Base-by-base conservation (phyloP, 2,113 vertebrate species). In the Lepisosteus oculatus region DNA sequence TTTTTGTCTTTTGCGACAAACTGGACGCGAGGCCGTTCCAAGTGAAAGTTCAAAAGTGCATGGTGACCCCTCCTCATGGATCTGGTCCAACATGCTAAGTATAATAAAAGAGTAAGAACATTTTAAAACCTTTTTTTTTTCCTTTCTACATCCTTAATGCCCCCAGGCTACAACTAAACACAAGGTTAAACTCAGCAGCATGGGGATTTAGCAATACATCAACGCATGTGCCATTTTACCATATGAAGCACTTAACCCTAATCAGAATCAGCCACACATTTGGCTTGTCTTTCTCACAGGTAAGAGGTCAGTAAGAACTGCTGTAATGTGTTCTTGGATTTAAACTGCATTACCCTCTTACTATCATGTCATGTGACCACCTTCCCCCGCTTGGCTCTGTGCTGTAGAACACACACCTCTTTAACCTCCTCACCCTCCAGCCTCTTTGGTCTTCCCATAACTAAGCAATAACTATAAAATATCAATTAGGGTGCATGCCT, bases 31-130 rank as follows among this genome's bases (percentile, higher is more conserved):
- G 61, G 65, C 61, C 44, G 15, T 67, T 78, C 17, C 43, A 69
- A 81, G 74, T 55, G 47, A 77, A 81, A 84, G 88, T 89, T 90
- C 78, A 90, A 85, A 87, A 89, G 88, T 84, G 78, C 82, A 83
- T 17, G 0, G 54, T 83, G 81, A 87, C 84, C 84, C 86, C 78
- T 77, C 71, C 68, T 65, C 17, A n/a, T 76, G 71, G 74, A 42
- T 5, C 67, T 69, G 66, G 45, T 74, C 56, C 41, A 63, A 56
- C 43, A 66, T 56, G 54, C 73, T 73, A 70, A 76, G 72, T 65
- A 41, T 54, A 72, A 61, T 67, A 72, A n/a, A 69, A 65, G 17
- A 63, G 51, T 74, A 78, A 70, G 65, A 61, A 17, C 72, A 55
- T 56, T 47, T 56, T 51, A 51, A 51, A 5, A 51, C 9, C 61